These are phyloP conservation scores for Lepus americanus DNA, from an alignment of 2,113 vertebrate species.

Conservation along the genomic window DNA sequence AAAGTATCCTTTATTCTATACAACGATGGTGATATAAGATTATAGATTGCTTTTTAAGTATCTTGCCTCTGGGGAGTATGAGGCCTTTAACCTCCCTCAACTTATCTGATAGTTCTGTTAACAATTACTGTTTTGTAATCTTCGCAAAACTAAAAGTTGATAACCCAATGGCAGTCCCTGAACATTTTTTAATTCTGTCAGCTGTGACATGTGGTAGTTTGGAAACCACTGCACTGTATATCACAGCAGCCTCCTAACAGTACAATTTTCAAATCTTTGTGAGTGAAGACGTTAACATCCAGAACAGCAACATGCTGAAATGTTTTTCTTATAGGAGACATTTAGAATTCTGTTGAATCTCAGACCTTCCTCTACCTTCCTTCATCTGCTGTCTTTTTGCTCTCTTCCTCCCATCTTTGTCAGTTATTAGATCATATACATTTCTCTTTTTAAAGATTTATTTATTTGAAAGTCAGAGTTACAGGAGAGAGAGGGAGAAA, in stretches of 20 bases:
- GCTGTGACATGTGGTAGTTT: neutral
- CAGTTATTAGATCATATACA: neutral
- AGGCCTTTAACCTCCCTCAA: neutral
- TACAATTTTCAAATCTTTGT: neutral
- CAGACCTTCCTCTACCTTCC: neutral
- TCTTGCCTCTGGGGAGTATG: neutral
- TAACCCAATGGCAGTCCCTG: neutral
- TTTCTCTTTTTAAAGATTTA: neutral
- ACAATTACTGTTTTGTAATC: neutral
- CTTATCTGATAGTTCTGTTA: neutral
- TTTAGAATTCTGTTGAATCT: neutral
- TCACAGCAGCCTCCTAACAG: neutral
- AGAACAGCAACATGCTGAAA: neutral
- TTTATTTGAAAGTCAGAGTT: too few species aligned
- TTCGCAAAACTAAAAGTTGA: neutral
- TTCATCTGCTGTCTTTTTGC: neutral
- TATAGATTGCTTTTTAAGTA: neutral
- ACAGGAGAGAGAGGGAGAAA: too few species aligned
- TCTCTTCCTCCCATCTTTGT: neutral
- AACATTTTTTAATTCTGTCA: neutral
- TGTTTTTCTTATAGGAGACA: neutral
- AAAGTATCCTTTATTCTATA: neutral
- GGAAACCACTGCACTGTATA: neutral
- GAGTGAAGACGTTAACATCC: neutral
- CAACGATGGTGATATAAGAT: neutral